Percentiles rank a stretch among this genome's conserved stretches.
Evolutionary conservation across 2,888 invertebrate genomes (phyloP).

Genomic region (Sinopyrophorus schimmeli): DNA sequence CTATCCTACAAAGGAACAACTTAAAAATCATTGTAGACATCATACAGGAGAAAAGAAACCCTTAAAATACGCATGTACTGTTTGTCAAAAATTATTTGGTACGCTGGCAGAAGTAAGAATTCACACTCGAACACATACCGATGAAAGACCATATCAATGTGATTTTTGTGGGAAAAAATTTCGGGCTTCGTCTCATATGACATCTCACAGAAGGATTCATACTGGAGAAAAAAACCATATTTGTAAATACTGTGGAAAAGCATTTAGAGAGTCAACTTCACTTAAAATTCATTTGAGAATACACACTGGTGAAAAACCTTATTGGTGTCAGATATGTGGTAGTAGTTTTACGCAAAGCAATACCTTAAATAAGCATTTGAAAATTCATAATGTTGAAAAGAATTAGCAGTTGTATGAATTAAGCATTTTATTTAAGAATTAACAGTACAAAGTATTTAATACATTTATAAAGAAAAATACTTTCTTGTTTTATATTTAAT

Average conservation of each 20-base stretch:
- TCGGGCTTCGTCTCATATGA: conserved; percentile 48
- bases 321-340: conserved; percentile 41
- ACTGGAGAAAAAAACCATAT: conserved; percentile 41
- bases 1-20: conserved; percentile 40
- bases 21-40: conserved; percentile 41
- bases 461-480: no score
- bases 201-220: conserved; percentile 42
- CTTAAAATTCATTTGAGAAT: conserved; percentile 43
- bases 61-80: conserved; percentile 36
- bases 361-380: conserved; percentile 42
- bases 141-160: conserved; percentile 43
- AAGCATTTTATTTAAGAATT: background rate
- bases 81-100: conserved; percentile 39
- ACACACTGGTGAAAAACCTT: conserved; percentile 45
- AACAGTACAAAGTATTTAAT: no score
- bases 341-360: conserved; percentile 44
- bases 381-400: conserved; percentile 39
- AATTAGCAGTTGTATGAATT: background rate
- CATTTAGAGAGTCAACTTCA: conserved; percentile 41
- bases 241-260: conserved; percentile 41
- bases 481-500: no score
- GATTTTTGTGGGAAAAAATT: conserved; percentile 43
- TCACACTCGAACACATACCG: conserved; percentile 41
- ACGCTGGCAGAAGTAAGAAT: conserved; percentile 38
- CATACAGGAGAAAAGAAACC: conserved; percentile 44